Conservation (phyloP, 2,113 vertebrate genomes). For the Cricetomys ansorgei region DNA sequence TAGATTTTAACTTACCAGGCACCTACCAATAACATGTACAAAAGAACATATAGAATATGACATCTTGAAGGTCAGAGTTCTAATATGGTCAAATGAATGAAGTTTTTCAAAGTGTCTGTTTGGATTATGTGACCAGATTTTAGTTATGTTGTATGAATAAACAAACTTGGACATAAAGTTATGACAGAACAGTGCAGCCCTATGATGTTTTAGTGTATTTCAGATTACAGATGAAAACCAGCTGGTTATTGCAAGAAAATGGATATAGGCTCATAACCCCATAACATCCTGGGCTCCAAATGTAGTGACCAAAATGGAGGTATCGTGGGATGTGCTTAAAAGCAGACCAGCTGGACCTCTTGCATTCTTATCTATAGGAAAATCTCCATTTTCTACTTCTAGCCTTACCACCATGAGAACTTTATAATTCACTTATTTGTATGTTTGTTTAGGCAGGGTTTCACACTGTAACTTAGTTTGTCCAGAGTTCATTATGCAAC, state of each 20-base stretch:
- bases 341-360: not conserved
- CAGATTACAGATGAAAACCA: not conserved
- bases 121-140: slow-evolving; percentile 17
- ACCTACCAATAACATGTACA: slow-evolving; percentile 30
- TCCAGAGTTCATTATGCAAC: not conserved
- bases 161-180: slow-evolving; percentile 28
- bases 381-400: not conserved
- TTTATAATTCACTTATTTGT: not conserved
- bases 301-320: not conserved
- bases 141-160: slow-evolving; percentile 3
- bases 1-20: slow-evolving; percentile 47
- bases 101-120: not conserved
- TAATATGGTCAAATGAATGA: not conserved
- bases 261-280: not conserved
- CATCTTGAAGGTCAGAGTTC: slow-evolving; percentile 16
- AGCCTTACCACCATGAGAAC: not conserved
- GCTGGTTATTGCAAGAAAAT: slow-evolving; percentile 37
- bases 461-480: no score
- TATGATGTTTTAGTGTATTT: slow-evolving; percentile 1
- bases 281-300: not conserved
- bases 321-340: not conserved
- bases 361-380: not conserved
- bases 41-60: slow-evolving; percentile 9
- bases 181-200: not conserved
- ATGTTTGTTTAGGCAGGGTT: not conserved